Evolutionary conservation across 1,140 invertebrate genomes (phyloP).

Genomic region (Aphelinus certus): DNA sequence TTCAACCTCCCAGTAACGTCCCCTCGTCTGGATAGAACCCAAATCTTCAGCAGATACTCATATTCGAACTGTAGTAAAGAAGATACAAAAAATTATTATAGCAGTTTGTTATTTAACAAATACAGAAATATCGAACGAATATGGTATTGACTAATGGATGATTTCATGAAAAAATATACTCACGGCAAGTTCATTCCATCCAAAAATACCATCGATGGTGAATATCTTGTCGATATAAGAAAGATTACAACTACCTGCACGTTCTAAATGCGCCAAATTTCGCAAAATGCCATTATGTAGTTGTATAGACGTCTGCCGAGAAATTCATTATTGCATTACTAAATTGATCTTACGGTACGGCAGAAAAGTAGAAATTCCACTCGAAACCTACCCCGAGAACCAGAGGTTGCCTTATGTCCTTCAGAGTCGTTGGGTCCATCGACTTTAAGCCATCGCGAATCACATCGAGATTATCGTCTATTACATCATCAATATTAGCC

Average conservation of each 20-base stretch:
- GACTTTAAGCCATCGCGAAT: conserved; percentile 22
- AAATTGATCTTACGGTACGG: background rate
- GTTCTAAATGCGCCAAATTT: conserved; percentile 43
- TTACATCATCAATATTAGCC: conserved; percentile 24
- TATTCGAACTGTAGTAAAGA: conserved; percentile 44
- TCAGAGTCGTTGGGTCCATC: conserved; percentile 41
- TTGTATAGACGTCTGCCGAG: conserved; percentile 8
- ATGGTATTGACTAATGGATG: too few species aligned
- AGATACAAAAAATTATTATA: background rate
- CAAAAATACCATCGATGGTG: conserved; percentile 40
- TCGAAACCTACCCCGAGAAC: conserved; percentile 7
- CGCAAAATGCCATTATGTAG: conserved; percentile 41
- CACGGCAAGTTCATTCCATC: conserved; percentile 45
- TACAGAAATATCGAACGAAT: background rate
- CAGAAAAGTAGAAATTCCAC: background rate
- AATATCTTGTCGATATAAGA: conserved; percentile 35
- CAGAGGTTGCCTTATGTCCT: conserved; percentile 24
- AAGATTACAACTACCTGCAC: conserved; percentile 23
- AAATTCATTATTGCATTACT: background rate
- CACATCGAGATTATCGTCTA: conserved; percentile 36
- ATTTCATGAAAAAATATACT: conserved; percentile 27
- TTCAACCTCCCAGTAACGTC: conserved; percentile 2
- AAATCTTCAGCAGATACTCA: background rate
- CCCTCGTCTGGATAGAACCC: background rate
- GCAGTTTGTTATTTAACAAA: background rate